A percentile compares a stretch with the other conserved stretches of the same genome.
These are phyloP conservation scores for Hexactinellida sp. DNA, from an alignment of 37 sponge, comb jelly and placozoan species.

Conservation along the genomic window DNA sequence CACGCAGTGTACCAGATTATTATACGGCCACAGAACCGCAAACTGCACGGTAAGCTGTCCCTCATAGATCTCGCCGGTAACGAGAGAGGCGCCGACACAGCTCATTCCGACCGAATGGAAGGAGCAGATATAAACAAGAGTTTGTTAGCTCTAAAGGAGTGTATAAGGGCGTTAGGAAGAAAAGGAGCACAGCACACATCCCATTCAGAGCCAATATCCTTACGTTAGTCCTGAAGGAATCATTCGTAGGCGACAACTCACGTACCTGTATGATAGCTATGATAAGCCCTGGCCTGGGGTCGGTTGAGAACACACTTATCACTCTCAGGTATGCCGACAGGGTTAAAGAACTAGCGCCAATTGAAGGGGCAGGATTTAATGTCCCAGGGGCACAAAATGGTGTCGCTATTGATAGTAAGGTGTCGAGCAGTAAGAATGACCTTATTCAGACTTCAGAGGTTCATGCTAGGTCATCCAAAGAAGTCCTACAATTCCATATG, in stretches of 20 bases:
- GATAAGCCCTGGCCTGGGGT: conserved; percentile 80
- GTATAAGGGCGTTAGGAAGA: conserved; percentile 84
- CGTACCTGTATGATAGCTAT: conserved; percentile 97
- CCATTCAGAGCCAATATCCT: conserved; percentile 91
- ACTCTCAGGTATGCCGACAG: conserved; percentile 96
- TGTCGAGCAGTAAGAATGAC: not conserved
- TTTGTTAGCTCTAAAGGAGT: conserved; percentile 93
- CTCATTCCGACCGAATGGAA: conserved; percentile 80
- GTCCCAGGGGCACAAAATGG: not conserved
- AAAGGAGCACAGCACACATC: conserved; percentile 73
- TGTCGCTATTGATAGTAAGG: not conserved
- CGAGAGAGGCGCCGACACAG: too few relatives aligned
- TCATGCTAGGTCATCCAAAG: not conserved
- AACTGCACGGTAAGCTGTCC: too few relatives aligned
- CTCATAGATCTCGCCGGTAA: too few relatives aligned
- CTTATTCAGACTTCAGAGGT: not conserved
- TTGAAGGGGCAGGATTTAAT: too few relatives aligned
- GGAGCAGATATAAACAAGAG: conserved; percentile 97
- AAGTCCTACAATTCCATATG: not conserved
- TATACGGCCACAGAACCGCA: conserved; percentile 72
- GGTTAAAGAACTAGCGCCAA: conserved; percentile 21
- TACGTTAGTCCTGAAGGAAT: conserved; percentile 94
- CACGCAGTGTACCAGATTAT: conserved; percentile 94
- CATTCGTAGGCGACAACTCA: conserved; percentile 84
- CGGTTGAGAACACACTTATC: conserved; percentile 86